Conservation (phyloP, 1,140 invertebrate genomes). For the Cotesia vestalis region DNA sequence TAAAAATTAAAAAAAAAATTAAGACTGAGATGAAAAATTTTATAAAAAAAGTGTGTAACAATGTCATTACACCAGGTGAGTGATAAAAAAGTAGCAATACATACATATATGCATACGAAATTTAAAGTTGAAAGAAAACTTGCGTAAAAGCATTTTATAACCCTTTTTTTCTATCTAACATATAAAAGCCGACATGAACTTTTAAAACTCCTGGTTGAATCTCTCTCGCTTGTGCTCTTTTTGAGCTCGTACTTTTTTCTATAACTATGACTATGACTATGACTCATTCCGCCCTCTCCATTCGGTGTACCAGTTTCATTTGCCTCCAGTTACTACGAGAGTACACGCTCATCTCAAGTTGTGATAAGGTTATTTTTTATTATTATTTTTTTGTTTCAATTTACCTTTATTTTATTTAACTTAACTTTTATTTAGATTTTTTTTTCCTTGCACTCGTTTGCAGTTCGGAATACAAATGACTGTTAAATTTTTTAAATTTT, state of each 20-base stretch:
- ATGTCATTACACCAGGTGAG: neutral
- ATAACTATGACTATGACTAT: neutral
- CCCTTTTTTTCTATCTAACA: slow-evolving; percentile 10
- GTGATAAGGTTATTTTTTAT: slow-evolving; percentile 16
- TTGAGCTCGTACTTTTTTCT: neutral
- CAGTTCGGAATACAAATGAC: too few relatives aligned
- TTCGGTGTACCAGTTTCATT: slow-evolving; percentile 7
- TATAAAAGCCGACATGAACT: slow-evolving; percentile 5
- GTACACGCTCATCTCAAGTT: slow-evolving; percentile 12
- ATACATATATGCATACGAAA: neutral
- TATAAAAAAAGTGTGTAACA: too few relatives aligned
- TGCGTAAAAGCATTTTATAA: slow-evolving; percentile 10
- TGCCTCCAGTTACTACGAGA: neutral
- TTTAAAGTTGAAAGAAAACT: slow-evolving; percentile 8
- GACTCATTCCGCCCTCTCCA: neutral
- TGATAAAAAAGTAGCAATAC: neutral
- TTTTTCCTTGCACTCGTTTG: too few relatives aligned
- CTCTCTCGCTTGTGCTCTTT: neutral
- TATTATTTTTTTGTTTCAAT: neutral
- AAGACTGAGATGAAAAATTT: too few relatives aligned
- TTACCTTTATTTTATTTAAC: too few relatives aligned
- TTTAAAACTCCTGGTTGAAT: neutral
- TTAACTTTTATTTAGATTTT: too few relatives aligned
- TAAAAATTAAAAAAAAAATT: too few relatives aligned
- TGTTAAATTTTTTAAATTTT: too few relatives aligned